Conservation (phyloP, 1,140 invertebrate species). For the Asobara japonica region DNA sequence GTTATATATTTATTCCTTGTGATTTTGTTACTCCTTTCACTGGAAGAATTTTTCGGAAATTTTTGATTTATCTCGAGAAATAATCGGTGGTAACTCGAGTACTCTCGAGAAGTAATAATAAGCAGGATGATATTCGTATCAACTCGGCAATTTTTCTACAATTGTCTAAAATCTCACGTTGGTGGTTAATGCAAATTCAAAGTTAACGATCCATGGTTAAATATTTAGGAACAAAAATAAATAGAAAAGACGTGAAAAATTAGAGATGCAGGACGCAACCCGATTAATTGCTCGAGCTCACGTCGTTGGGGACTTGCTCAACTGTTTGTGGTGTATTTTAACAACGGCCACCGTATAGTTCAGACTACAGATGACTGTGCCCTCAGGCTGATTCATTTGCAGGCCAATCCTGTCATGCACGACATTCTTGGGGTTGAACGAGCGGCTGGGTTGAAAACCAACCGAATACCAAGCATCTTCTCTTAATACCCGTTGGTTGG, state of each 20-base stretch:
- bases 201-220: background rate
- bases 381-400: slow-evolving; percentile 36
- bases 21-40: too few species aligned
- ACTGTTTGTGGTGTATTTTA: slow-evolving; percentile 46
- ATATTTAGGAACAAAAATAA: background rate
- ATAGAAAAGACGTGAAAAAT: slow-evolving; percentile 17
- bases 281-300: slow-evolving; percentile 48
- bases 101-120: too few species aligned
- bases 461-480: slow-evolving; percentile 31
- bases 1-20: background rate
- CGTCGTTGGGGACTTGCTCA: slow-evolving; percentile 27
- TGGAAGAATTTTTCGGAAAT: too few species aligned
- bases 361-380: slow-evolving; percentile 41
- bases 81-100: too few species aligned
- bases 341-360: slow-evolving; percentile 30
- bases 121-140: too few species aligned
- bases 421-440: slow-evolving; percentile 23
- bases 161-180: background rate
- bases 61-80: too few species aligned
- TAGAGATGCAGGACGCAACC: slow-evolving; percentile 33
- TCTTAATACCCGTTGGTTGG: background rate
- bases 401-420: slow-evolving; percentile 36
- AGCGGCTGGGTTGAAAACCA: background rate
- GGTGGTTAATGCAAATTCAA: too few species aligned
- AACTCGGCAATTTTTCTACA: too few species aligned